These are phyloP conservation scores for Danio tinwini DNA, from an alignment of 2,797 vertebrate genomes.

Conservation along the genomic window DNA sequence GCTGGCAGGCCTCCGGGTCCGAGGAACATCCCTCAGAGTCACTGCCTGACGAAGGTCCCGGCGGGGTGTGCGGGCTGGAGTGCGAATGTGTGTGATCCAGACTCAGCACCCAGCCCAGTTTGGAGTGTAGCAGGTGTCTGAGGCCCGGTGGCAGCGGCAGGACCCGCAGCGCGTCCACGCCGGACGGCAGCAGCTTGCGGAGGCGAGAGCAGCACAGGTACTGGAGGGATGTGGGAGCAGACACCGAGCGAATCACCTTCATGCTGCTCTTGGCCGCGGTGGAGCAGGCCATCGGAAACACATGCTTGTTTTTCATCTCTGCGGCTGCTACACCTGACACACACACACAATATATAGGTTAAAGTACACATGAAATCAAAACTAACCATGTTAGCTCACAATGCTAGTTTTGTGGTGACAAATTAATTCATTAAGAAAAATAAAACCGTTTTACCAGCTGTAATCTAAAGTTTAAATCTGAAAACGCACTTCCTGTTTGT, in stretches of 20 bases:
- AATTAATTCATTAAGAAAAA: too few relatives aligned
- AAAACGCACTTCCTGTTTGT: too few relatives aligned
- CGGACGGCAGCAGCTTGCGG: constrained; percentile 89
- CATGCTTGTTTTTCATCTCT: constrained; percentile 89
- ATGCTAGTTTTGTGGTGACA: too few relatives aligned
- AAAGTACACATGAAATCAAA: not conserved
- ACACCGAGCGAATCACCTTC: constrained; percentile 95
- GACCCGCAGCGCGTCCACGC: constrained; percentile 87
- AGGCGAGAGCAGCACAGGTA: constrained; percentile 95
- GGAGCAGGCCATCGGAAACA: constrained; percentile 97
- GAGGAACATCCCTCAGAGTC: constrained; percentile 82
- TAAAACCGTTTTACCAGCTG: too few relatives aligned
- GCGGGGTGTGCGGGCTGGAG: constrained; percentile 54
- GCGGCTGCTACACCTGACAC: constrained; percentile 89
- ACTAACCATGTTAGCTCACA: too few relatives aligned
- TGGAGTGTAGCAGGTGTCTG: constrained; percentile 91
- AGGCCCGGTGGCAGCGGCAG: constrained; percentile 93
- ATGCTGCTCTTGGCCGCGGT: constrained; percentile 98
- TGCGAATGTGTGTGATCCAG: constrained; percentile 77
- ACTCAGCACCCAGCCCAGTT: constrained; percentile 95
- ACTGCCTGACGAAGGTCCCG: constrained; percentile 74
- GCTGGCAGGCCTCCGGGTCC: constrained; percentile 84
- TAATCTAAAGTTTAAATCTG: too few relatives aligned
- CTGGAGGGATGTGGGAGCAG: constrained; percentile 90
- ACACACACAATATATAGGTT: not conserved